Base-by-base conservation (phyloP, 2,797 vertebrate species). In the Ibycter americanus region DNA sequence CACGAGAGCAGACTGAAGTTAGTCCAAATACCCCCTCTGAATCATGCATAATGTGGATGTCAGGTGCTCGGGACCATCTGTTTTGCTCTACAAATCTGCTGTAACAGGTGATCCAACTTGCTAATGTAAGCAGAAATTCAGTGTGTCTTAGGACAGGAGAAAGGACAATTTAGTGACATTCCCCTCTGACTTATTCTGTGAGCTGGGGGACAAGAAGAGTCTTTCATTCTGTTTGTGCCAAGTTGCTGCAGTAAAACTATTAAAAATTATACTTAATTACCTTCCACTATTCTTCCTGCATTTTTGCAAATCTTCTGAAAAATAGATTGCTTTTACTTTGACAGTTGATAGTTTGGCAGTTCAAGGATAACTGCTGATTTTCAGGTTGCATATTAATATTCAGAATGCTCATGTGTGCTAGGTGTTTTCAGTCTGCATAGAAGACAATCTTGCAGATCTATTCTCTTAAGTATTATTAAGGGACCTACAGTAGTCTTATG, bases 31-130 rank as follows among this genome's bases (percentile, higher is more conserved):
- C 34, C 55, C 29, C 8, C 46, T 54, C 61, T 47, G 52, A 92
- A 91, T 87, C 49, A 29, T 11, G 17, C 40, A 46, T 80, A 67
- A 91, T 54, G 26, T 63, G 52, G 31, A 46, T 89, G n/a, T 94
- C 95, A 95, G 90, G 87, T 95, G 89, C 56, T 72, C 0, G 0
- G 72, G 72, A 83, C 87, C 94, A 94, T 88, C 96, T 95, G 94
- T 86, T 96, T 85, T 68, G 9, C 46, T 85, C 32, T 87, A 40
- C 61, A 58, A 72, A 91, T 89, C 68, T 96, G 65, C 82, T 85
- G 12, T 89, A 92, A 87, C 87, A 74, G 93, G 93, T 91, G 87
- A 92, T 66, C 42, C 40, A 81, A 51, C 67, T 80, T 91, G 46
- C 42, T 81, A 80, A 74, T 65, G 16, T 74, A 86, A 92, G 79